phyloP scores from a whole-genome alignment of 1,140 invertebrate genomes.

The Drosophila malerkotliana region DNA sequence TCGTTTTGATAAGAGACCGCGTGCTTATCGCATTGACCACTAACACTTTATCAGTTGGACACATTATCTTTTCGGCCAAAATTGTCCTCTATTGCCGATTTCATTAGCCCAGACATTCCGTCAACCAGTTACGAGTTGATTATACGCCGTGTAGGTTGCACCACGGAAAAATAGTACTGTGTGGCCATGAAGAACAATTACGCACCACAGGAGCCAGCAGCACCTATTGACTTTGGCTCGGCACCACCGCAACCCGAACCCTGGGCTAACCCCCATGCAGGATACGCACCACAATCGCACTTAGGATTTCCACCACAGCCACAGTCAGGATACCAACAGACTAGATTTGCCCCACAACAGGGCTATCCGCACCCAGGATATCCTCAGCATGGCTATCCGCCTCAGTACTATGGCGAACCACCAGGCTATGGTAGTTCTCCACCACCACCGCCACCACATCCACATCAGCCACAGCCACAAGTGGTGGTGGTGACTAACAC shows the following conservation, averaged over 20 bases:
- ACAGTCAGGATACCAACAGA: constrained; percentile 8
- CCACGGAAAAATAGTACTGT: neutral
- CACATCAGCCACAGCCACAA: constrained; percentile 1
- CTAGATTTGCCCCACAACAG: constrained; percentile 2
- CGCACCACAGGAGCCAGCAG: neutral
- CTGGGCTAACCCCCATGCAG: constrained; percentile 13
- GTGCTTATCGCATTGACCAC: constrained; percentile 22
- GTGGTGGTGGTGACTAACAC: constrained; percentile 3
- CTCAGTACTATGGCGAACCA: constrained; percentile 34
- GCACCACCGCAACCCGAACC: constrained; percentile 19
- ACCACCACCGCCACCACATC: constrained; percentile 2
- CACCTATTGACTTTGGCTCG: constrained; percentile 15
- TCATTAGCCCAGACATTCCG: neutral
- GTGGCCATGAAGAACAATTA: constrained; percentile 9
- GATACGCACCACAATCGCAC: constrained; percentile 2
- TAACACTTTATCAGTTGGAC: constrained; percentile 20
- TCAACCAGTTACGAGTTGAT: constrained; percentile 19
- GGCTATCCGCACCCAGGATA: neutral
- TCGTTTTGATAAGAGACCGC: constrained; percentile 9
- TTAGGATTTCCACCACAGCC: constrained; percentile 5
- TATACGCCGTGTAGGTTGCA: neutral
- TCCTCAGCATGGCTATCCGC: constrained; percentile 18
- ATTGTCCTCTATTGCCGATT: constrained; percentile 13
- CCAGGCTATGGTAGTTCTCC: constrained; percentile 13
- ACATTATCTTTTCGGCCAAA: constrained; percentile 9